Percentiles rank a stretch among this genome's conserved stretches.
phyloP scores from a whole-genome alignment of 64 coral and sea anemone species.

The Catalaphyllia jardinei region DNA sequence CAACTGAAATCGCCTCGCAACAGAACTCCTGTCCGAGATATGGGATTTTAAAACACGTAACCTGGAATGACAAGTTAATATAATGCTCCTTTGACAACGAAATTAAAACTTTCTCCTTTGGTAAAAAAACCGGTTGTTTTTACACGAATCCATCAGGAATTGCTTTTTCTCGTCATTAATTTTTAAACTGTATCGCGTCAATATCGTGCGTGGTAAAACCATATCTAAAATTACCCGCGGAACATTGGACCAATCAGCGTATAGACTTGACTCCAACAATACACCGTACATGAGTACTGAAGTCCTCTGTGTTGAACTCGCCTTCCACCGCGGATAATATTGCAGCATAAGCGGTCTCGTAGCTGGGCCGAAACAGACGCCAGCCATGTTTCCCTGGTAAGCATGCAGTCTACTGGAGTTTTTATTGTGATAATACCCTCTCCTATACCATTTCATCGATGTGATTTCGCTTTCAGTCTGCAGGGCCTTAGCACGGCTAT shows the following conservation, averaged over 20 bases:
- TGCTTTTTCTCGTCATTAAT: not conserved
- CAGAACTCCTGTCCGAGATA: too few relatives aligned
- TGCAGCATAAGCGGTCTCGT: slow-evolving; percentile 50
- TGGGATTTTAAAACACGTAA: too few relatives aligned
- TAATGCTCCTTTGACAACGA: too few relatives aligned
- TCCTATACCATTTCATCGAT: not conserved
- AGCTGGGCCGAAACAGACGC: slow-evolving; percentile 70
- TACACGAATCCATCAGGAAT: too few relatives aligned
- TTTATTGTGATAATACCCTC: not conserved
- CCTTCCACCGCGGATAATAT: slow-evolving; percentile 47
- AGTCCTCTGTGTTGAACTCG: slow-evolving; percentile 54
- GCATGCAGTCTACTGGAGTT: not conserved
- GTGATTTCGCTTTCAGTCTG: slow-evolving; percentile 20
- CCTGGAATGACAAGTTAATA: too few relatives aligned
- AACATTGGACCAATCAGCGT: slow-evolving; percentile 4
- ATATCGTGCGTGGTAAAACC: not conserved
- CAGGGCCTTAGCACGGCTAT: slow-evolving; percentile 30
- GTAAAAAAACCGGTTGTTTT: too few relatives aligned
- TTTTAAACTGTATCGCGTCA: not conserved
- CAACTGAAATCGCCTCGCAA: too few relatives aligned
- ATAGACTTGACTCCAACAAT: slow-evolving; percentile 10
- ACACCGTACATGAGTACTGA: slow-evolving; percentile 28
- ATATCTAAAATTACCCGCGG: slow-evolving; percentile 29
- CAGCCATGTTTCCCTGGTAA: slow-evolving; percentile 72
- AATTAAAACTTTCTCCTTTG: too few relatives aligned